A percentile compares a stretch with the other conserved stretches of the same genome.
These are phyloP conservation scores for Siderastrea radians DNA, from an alignment of 92 coral and sea anemone genomes.

Conservation along the genomic window DNA sequence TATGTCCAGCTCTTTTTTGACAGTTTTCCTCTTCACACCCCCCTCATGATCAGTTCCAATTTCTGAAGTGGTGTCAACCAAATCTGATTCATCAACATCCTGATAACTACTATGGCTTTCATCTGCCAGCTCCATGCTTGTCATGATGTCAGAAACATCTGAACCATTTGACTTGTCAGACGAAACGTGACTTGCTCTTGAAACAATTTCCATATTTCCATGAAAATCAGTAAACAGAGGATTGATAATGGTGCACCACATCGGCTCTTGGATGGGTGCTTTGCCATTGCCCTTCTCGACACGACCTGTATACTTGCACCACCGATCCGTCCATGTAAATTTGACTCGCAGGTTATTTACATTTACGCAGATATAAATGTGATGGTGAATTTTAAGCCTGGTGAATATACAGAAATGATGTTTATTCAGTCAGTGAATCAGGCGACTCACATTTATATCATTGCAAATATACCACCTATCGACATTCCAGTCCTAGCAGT, in stretches of 20 bases:
- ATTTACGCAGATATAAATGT: not conserved
- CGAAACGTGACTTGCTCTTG: slow-evolving; percentile 52
- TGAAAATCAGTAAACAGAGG: slow-evolving; percentile 63
- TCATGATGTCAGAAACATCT: slow-evolving; percentile 34
- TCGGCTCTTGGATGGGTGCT: slow-evolving; percentile 49
- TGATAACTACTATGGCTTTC: slow-evolving; percentile 18
- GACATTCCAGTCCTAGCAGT: no score
- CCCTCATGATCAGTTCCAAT: slow-evolving; percentile 38
- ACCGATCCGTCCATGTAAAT: slow-evolving; percentile 51
- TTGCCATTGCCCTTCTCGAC: slow-evolving; percentile 43
- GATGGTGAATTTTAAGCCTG: no score
- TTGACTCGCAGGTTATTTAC: slow-evolving; percentile 40
- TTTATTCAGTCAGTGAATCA: no score
- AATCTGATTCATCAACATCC: slow-evolving; percentile 50
- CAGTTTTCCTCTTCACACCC: slow-evolving; percentile 13
- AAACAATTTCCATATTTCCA: slow-evolving; percentile 50
- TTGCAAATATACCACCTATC: no score
- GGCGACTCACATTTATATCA: no score
- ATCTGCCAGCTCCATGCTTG: slow-evolving; percentile 26
- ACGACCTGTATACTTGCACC: slow-evolving; percentile 60
- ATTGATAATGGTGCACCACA: slow-evolving; percentile 60
- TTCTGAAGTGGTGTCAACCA: slow-evolving; percentile 21
- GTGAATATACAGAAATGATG: no score
- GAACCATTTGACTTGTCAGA: slow-evolving; percentile 15
- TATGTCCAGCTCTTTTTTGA: slow-evolving; percentile 30